Percentiles rank a stretch among this genome's conserved stretches.
Conservation (phyloP, 1,140 invertebrate species). For the Laupala kohalensis region DNA sequence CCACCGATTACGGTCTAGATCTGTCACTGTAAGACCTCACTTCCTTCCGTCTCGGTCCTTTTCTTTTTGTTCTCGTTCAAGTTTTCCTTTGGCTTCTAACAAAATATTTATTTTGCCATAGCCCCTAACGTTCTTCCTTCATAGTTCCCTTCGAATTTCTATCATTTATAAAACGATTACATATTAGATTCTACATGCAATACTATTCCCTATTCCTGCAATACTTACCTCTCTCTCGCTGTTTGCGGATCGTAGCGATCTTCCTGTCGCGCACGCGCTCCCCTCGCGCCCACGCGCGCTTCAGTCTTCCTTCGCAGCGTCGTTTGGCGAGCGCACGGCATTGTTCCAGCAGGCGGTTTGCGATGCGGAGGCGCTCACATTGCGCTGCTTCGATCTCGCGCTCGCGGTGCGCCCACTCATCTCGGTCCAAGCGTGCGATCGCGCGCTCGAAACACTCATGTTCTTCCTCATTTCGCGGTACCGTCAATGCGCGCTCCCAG, state of each 20-base stretch:
- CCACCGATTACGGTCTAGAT: too few relatives aligned
- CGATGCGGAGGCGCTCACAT: not conserved
- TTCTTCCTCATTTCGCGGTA: slow-evolving; percentile 33
- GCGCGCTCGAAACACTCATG: slow-evolving; percentile 37
- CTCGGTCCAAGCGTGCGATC: slow-evolving; percentile 44
- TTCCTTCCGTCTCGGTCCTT: too few relatives aligned
- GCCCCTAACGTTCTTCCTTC: too few relatives aligned
- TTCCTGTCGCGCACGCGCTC: not conserved
- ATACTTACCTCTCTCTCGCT: not conserved
- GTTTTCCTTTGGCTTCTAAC: too few relatives aligned
- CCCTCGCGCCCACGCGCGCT: not conserved
- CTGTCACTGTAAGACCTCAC: too few relatives aligned
- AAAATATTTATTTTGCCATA: too few relatives aligned
- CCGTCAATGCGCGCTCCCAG: slow-evolving; percentile 40
- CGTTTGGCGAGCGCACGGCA: not conserved
- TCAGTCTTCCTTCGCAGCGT: not conserved
- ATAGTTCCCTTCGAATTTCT: too few relatives aligned
- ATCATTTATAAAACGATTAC: too few relatives aligned
- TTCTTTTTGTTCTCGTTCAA: too few relatives aligned
- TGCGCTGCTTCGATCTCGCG: slow-evolving; percentile 15
- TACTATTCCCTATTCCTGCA: too few relatives aligned
- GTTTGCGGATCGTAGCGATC: not conserved
- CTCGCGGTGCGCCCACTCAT: slow-evolving; percentile 52
- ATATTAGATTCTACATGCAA: too few relatives aligned
- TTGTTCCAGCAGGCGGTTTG: not conserved